Conservation (phyloP, 1,140 invertebrate species). For the Drosophila lacteicornis region DNA sequence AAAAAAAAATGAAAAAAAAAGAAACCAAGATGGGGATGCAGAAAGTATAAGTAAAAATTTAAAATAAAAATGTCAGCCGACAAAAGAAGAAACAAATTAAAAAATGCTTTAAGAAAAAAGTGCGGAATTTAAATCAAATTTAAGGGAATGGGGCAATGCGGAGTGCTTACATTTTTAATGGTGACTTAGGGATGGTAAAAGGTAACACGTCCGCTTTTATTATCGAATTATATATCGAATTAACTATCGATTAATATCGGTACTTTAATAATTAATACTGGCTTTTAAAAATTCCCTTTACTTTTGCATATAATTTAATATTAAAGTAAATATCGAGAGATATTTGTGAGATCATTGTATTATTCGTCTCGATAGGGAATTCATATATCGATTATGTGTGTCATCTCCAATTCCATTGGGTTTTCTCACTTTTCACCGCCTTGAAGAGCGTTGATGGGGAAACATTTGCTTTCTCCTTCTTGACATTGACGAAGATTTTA, state of each 20-base stretch:
- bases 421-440: slow-evolving; percentile 8
- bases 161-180: slow-evolving; percentile 19
- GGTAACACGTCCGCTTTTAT: too few species aligned
- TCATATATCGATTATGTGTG: background rate
- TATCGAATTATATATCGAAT: background rate
- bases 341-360: background rate
- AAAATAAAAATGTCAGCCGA: slow-evolving; percentile 16
- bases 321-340: background rate
- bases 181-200: background rate
- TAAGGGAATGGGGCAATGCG: slow-evolving; percentile 3
- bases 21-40: slow-evolving; percentile 9
- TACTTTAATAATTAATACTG: too few species aligned
- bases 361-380: background rate
- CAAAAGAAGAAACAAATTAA: slow-evolving; percentile 67
- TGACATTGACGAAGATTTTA: slow-evolving; percentile 38
- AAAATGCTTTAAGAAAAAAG: slow-evolving; percentile 62
- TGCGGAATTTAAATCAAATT: slow-evolving; percentile 62
- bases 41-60: slow-evolving; percentile 37
- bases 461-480: slow-evolving; percentile 6
- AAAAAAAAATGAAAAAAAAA: slow-evolving; percentile 22
- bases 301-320: too few species aligned
- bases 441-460: slow-evolving; percentile 12
- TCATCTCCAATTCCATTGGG: slow-evolving; percentile 5
- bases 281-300: too few species aligned
- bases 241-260: background rate